A percentile compares a stretch with the other conserved stretches of the same genome.
phyloP scores from a whole-genome alignment of 2,113 vertebrate species.

The Crotalus helleri region DNA sequence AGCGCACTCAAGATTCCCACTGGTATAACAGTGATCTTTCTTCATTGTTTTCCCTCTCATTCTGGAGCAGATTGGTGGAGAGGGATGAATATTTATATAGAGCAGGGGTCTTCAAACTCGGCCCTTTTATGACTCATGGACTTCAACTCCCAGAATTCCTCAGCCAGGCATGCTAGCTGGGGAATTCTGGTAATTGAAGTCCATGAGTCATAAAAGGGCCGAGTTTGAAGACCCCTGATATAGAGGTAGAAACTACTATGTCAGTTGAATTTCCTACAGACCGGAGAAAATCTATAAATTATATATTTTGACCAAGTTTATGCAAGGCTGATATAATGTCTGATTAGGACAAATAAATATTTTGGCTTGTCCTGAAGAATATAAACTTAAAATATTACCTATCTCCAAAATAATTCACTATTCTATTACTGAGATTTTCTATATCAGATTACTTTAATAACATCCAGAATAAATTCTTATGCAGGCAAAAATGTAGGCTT shows the following conservation, averaged over 20 bases:
- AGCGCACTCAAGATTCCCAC: neutral
- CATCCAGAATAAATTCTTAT: neutral
- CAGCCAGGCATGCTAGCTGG: no score
- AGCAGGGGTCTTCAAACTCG: no score
- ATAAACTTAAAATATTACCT: neutral
- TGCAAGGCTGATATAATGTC: neutral
- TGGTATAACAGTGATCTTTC: neutral
- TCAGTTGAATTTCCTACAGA: neutral
- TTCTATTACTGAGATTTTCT: neutral
- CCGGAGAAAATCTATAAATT: neutral
- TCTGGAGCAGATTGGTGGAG: no score
- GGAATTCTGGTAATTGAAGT: no score
- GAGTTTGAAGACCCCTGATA: neutral
- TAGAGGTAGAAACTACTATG: neutral
- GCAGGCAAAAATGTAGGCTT: slow-evolving; percentile 42
- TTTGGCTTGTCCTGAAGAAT: neutral
- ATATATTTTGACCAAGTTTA: neutral
- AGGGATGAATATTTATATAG: no score
- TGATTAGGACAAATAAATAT: neutral
- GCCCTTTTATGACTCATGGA: no score
- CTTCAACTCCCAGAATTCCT: no score
- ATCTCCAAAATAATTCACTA: neutral
- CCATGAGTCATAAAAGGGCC: no score
- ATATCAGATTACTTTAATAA: accelerated
- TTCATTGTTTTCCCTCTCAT: neutral